Evolutionary conservation across 2,888 invertebrate genomes (phyloP).

Genomic region (Phengaris alcon): DNA sequence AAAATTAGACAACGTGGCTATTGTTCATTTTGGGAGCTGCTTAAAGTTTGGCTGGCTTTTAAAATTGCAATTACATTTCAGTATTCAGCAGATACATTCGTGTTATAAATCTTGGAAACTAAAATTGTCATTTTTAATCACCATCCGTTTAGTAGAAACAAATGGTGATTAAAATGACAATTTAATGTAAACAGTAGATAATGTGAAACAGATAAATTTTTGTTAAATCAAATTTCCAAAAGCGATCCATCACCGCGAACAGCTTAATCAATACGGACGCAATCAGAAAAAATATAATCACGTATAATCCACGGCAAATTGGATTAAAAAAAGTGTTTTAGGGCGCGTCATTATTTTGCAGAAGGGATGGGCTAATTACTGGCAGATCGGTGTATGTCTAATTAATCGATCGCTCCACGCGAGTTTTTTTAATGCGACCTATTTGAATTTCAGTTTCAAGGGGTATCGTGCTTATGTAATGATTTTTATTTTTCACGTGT

Average conservation of each 20-base stretch:
- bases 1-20: too few relatives aligned
- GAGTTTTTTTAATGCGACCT: conserved; percentile 52
- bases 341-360: conserved; percentile 77
- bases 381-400: conserved; percentile 62
- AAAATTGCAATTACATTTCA: too few relatives aligned
- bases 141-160: too few relatives aligned
- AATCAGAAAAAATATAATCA: conserved; percentile 80
- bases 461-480: not conserved
- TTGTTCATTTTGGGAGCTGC: too few relatives aligned
- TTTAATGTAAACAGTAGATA: not conserved
- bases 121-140: too few relatives aligned
- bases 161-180: not conserved
- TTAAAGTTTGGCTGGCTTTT: too few relatives aligned
- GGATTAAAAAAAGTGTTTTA: conserved; percentile 80
- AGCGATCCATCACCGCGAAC: conserved; percentile 44
- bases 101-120: too few relatives aligned
- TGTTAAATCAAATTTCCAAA: not conserved
- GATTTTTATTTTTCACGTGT: not conserved
- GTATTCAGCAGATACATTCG: too few relatives aligned
- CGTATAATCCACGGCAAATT: conserved; percentile 79
- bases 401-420: conserved; percentile 35
- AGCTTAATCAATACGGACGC: conserved; percentile 71
- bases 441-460: conserved; percentile 41
- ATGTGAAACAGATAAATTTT: not conserved
- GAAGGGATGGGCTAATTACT: conserved; percentile 76